Conservation (phyloP, 2,113 vertebrate species). For the Ameiurus melas region DNA sequence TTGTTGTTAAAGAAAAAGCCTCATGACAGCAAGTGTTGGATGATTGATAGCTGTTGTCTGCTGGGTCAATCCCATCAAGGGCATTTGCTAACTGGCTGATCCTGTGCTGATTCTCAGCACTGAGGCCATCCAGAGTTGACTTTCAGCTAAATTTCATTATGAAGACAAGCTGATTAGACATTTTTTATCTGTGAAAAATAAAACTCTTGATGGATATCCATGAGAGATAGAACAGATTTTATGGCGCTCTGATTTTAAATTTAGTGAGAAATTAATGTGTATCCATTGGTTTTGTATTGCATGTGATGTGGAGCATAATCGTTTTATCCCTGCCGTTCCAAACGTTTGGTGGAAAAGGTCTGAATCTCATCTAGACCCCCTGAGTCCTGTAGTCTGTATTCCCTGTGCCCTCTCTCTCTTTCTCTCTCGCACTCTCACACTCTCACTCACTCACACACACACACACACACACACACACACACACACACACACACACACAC, state of each 20-base stretch:
- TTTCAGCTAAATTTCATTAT: slow-evolving; percentile 34
- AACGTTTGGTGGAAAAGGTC: not conserved
- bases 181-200: not conserved
- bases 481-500: slow-evolving; percentile 7
- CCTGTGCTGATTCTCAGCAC: slow-evolving; percentile 38
- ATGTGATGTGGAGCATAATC: not conserved
- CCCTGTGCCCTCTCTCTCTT: not conserved
- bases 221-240: not conserved
- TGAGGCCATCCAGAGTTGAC: slow-evolving; percentile 19
- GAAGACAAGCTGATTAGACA: slow-evolving; percentile 36
- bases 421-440: slow-evolving; percentile 20
- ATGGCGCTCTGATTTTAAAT: not conserved
- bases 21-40: slow-evolving; percentile 47
- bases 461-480: not conserved
- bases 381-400: slow-evolving; percentile 3
- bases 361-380: slow-evolving; percentile 21
- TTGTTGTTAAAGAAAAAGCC: not conserved
- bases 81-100: slow-evolving; percentile 47
- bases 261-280: not conserved
- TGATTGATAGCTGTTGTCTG: slow-evolving; percentile 58
- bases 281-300: not conserved
- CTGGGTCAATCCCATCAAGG: slow-evolving; percentile 55
- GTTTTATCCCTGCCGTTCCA: slow-evolving; percentile 22
- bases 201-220: not conserved
- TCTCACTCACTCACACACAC: slow-evolving; percentile 4